Evolutionary conservation across 2,888 invertebrate species (phyloP), one percentile per base, ranked within the genome.

Genomic region (Drosophila stalkeri): DNA sequence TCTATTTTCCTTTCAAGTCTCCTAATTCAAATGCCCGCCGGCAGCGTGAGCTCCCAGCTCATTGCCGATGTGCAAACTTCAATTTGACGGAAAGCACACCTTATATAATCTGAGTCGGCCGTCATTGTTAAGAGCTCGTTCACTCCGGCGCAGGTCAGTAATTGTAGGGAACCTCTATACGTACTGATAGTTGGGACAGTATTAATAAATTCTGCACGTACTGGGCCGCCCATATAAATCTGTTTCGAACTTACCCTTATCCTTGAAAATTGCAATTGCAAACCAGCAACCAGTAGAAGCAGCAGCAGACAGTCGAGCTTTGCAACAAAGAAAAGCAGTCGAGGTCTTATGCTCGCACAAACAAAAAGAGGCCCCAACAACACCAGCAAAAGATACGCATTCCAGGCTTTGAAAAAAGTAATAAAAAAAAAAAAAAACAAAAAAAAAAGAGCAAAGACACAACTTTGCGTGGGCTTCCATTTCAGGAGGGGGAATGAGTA

Each of bases 211-310:
- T 82, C 57, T 64, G 81, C 86, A 88, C 88, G 82, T 90, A 89
- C 76, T 82, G 75, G 78, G 80, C 77, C 88, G 77, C 72, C 73
- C 72, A 79, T 83, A 84, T 81, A 87, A 89, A 88, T 85, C 82
- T 82, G 82, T 80, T 86, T 86, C 83, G 83, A 83, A 83, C 83
- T 84, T 84, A 90, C 60, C 62, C 75, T 65, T 78, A 78, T 90
- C 90, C 91, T 91, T 91, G 91, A 90, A 89, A 91, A 91, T 82
- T 90, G 89, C 90, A 90, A 80, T 84, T 82, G 88, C 80, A 89
- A 76, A 73, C 70, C 75, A 78, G 67, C 51, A 41, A 41, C 56
- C 63, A 55, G 27, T 5, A 44, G 68, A 59, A 68, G 20, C 16
- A 64, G 57, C 75, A 73, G 72, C 66, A 43, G 51, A 44, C 14